Base-by-base conservation (phyloP, 2,113 vertebrate genomes). In the Paedocypris sp. region DNA sequence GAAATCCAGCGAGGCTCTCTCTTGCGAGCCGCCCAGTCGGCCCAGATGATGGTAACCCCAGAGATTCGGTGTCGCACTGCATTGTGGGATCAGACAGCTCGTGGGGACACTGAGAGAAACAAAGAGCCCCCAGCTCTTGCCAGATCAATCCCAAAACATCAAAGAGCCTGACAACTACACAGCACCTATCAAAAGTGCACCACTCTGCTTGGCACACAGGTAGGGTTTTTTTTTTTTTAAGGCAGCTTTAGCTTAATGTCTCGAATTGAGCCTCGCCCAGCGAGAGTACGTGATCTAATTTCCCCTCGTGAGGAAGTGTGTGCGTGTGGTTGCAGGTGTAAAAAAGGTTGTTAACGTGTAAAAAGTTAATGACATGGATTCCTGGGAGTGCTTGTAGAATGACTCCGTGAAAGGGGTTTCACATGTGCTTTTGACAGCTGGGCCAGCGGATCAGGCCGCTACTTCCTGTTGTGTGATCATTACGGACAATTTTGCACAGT, bases 11-110 rank as follows among this genome's bases (percentile, higher is more conserved):
- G 54, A 66, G 62, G 33, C 66, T 64, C 60, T 59, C 53, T 45
- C 59, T 42, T 20, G 22, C 42, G 47, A 69, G 47, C 62, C 42
- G 43, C 19, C 32, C 54, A 53, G 60, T 43, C 64, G 59, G 70
- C 70, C 73, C 73, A 75, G 67, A 73, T 75, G 73, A 72, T 64
- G 41, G 42, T 60, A 29, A 57, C 73, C 73, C 67, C 42, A 60
- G 73, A 70, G 70, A 66, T 60, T 67, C 20, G 4, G 41, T 65
- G 46, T 54, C 64, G 59, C 31, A 32, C 53, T 64, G 70, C 60
- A 70, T 73, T 61, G 56, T 62, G 64, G 52, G 62, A 72, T 60
- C 43, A 67, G 67, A 51, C 54, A 58, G 67, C 56, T 41, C 48
- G 49, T 33, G 46, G 39, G 32, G 60, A 51, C 12, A 35, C 39